phyloP scores from a whole-genome alignment of 2,888 invertebrate species.

The Leistus spinibarbis region DNA sequence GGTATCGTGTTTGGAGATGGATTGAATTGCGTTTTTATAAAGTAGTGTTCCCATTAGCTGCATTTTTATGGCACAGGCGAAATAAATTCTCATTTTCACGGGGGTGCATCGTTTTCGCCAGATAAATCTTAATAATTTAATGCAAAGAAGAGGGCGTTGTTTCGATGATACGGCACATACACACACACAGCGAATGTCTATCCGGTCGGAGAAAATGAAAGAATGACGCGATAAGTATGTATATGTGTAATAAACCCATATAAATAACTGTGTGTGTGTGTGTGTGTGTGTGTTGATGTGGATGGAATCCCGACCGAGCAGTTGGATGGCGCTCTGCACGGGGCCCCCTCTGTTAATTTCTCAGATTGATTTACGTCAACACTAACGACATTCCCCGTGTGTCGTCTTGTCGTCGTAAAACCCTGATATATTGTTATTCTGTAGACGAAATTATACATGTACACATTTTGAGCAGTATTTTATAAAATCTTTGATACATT shows the following conservation, averaged over 20 bases:
- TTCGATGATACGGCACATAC: background rate
- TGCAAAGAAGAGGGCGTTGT: background rate
- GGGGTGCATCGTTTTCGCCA: constrained; percentile 34
- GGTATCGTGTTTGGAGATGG: too few relatives aligned
- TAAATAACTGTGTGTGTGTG: background rate
- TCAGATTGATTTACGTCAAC: constrained; percentile 56
- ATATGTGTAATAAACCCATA: background rate
- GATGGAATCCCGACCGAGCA: constrained; percentile 3
- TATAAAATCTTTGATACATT: constrained; percentile 3
- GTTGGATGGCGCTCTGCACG: constrained; percentile 12
- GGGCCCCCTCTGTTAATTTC: constrained; percentile 51
- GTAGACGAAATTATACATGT: constrained; percentile 29
- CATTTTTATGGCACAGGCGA: background rate
- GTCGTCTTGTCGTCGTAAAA: constrained; percentile 49
- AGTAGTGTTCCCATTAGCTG: background rate
- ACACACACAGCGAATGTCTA: background rate
- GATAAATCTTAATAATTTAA: constrained; percentile 34
- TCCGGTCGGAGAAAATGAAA: constrained; percentile 30
- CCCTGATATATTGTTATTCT: constrained; percentile 51
- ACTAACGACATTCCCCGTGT: constrained; percentile 50
- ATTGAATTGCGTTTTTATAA: background rate
- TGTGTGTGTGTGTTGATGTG: background rate
- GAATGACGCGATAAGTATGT: constrained; percentile 19
- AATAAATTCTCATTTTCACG: constrained; percentile 31
- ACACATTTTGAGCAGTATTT: background rate